Evolutionary conservation across 1,140 invertebrate genomes (phyloP), one percentile per base, ranked within the genome.

Genomic region (Mycetomoellerius zeteki): DNA sequence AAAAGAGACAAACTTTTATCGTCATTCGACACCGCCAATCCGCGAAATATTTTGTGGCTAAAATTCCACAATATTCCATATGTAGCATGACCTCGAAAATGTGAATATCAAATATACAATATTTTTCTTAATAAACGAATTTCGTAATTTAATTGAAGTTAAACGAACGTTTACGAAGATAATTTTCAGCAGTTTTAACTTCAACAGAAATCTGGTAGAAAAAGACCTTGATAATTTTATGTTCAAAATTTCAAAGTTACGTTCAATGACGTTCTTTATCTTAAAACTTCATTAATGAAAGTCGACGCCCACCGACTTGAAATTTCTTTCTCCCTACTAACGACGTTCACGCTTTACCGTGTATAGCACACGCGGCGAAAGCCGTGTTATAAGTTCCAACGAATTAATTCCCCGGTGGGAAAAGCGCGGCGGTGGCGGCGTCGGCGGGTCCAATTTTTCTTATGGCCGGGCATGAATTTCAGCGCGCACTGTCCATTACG

Each of bases 401-500:
- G 73, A 88, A 87, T 82, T 87, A 87, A 88, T 88, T 82, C 37
- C 12, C 82, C 69, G 37, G 54, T 75, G 69, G 69, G 69, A 84
- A 84, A 84, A 60, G 54, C 50, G n/a, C 16, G 14, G 67, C 37
- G 30, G 6, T 37, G 33, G 21, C 14, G 65, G 52, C 64, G 47
- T 30, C 78, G 30, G 76, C 52, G 52, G 65, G 62, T 72, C 50
- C 67, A 86, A 92, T 90, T 91, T 92, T 90, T 90, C 89, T 89
- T 90, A 75, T 69, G 85, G 50, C 71, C 71, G 6, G 65, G 75
- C 87, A 89, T 85, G 88, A 89, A 89, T 89, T 90, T 89, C 86
- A 88, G 75, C 76, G 60, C 47, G 72, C 69, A 71, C 72, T 90
- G 89, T 89, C 89, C 86, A 91, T 91, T 91, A 90, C 71, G 71